These are phyloP conservation scores for Lasioglossum albipes DNA, from an alignment of 1,140 invertebrate species.

Conservation along the genomic window DNA sequence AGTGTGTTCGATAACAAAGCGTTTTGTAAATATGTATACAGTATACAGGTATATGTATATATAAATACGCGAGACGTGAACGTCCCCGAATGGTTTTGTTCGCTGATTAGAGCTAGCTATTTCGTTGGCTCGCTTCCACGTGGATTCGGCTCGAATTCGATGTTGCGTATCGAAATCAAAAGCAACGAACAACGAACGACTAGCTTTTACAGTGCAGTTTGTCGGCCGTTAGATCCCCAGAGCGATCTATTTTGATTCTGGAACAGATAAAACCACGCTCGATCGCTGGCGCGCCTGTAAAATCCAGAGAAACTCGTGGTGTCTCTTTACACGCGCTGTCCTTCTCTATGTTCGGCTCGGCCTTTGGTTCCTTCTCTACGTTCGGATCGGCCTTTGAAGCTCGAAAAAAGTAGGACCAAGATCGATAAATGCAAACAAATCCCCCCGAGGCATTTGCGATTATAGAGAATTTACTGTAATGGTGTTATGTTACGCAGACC, in stretches of 20 bases:
- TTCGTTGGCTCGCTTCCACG: conserved; percentile 17
- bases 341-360: no score
- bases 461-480: no score
- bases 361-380: no score
- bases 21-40: neutral
- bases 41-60: conserved; percentile 6
- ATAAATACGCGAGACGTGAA: conserved; percentile 9
- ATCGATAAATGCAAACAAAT: no score
- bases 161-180: conserved; percentile 31
- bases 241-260: neutral
- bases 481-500: no score
- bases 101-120: conserved; percentile 2
- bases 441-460: no score
- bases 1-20: conserved; percentile 3
- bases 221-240: neutral
- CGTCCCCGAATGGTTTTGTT: neutral
- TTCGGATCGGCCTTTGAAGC: no score
- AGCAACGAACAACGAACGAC: conserved; percentile 13
- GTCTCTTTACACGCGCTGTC: no score
- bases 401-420: no score
- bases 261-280: neutral
- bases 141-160: conserved; percentile 32
- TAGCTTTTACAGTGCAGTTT: conserved; percentile 18
- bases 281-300: no score
- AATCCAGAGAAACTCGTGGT: no score